Evolutionary conservation across 2,113 vertebrate species (phyloP).

Genomic region (Diadophis punctatus): DNA sequence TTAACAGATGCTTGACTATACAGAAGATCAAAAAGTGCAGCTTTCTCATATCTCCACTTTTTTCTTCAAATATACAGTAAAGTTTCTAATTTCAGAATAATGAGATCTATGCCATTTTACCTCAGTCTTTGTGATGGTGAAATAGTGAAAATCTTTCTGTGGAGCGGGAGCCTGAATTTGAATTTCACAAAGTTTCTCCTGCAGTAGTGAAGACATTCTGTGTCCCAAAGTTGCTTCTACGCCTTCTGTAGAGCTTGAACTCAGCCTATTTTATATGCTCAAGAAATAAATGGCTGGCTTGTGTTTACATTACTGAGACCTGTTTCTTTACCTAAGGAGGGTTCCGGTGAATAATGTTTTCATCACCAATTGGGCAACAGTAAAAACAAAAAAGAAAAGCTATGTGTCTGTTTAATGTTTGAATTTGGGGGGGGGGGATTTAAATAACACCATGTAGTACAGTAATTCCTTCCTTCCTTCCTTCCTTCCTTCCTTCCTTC

Average conservation of each 20-base stretch:
- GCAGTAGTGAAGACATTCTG: constrained; percentile 36
- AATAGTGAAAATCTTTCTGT: constrained; percentile 44
- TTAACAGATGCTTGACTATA: not conserved
- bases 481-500: too few relatives aligned
- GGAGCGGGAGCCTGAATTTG: constrained; percentile 22
- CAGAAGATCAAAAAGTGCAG: not conserved
- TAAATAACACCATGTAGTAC: not conserved
- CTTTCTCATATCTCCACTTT: not conserved
- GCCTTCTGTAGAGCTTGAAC: not conserved
- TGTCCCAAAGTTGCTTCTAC: not conserved
- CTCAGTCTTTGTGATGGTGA: constrained; percentile 28
- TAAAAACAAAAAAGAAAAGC: not conserved
- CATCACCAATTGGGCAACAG: not conserved
- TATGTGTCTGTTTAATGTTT: not conserved
- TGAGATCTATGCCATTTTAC: not conserved
- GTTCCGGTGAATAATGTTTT: not conserved
- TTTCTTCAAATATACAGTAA: not conserved
- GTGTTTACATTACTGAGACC: not conserved
- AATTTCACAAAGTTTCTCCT: constrained; percentile 24
- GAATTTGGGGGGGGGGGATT: not conserved
- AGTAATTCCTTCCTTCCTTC: not conserved
- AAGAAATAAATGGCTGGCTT: not conserved
- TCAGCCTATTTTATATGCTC: not conserved
- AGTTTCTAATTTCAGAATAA: rapidly evolving
- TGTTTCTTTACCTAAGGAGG: constrained; percentile 11